phyloP scores from a whole-genome alignment of 2,797 vertebrate species.

The Gymnoscopelus microlampas region DNA sequence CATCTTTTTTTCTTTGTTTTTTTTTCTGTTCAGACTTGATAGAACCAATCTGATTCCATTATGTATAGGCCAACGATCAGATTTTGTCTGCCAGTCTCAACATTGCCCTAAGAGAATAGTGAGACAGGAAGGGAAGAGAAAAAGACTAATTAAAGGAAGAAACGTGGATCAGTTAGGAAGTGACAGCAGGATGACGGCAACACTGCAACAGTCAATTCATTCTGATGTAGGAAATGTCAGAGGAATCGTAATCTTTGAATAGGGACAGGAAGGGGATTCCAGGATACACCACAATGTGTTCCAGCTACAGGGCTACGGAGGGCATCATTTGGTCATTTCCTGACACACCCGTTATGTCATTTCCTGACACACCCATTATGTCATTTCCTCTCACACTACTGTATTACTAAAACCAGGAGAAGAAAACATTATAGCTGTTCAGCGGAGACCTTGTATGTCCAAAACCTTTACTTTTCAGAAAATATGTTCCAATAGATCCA shows the following conservation, averaged over 20 bases:
- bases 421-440: background rate
- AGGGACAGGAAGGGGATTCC: constrained; percentile 72
- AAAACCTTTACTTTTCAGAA: too few relatives aligned
- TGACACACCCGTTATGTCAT: constrained; percentile 43
- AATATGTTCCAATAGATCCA: too few relatives aligned
- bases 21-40: too few relatives aligned
- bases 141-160: constrained; percentile 23
- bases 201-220: constrained; percentile 15
- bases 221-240: constrained; percentile 54
- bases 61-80: too few relatives aligned
- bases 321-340: constrained; percentile 78
- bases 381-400: constrained; percentile 64
- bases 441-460: too few relatives aligned
- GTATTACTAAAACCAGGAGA: constrained; percentile 47
- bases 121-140: constrained; percentile 20
- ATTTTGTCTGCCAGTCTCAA: too few relatives aligned
- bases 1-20: too few relatives aligned
- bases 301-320: constrained; percentile 44
- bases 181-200: constrained; percentile 15
- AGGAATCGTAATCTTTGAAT: constrained; percentile 66
- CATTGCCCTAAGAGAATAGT: constrained; percentile 29
- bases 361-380: constrained; percentile 57
- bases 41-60: too few relatives aligned
- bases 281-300: constrained; percentile 76
- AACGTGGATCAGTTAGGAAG: constrained; percentile 37